phyloP scores from a whole-genome alignment of 2,113 vertebrate species.

The Anhinga anhinga region DNA sequence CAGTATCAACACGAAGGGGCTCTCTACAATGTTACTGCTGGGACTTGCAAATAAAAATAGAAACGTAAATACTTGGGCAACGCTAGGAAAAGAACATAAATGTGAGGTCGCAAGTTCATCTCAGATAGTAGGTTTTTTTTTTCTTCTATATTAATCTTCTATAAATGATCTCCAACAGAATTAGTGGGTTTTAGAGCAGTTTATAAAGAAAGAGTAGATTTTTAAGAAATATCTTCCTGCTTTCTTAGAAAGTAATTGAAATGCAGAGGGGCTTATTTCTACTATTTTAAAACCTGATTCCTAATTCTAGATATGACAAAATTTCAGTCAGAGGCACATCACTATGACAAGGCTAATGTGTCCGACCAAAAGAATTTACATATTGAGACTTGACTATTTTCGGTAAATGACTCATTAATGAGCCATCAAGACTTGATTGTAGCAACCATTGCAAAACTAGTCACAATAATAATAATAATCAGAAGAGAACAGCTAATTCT shows the following conservation, averaged over 20 bases:
- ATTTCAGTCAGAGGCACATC: neutral
- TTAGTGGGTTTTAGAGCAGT: neutral
- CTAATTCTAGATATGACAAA: neutral
- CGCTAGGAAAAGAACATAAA: neutral
- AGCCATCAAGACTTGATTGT: neutral
- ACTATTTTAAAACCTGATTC: neutral
- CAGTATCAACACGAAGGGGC: rapidly evolving
- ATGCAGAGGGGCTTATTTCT: neutral
- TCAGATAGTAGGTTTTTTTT: neutral
- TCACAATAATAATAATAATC: neutral
- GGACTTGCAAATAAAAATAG: too few species aligned
- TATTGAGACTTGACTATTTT: neutral
- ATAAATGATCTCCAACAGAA: neutral
- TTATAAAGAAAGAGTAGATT: neutral
- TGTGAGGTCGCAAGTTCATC: neutral
- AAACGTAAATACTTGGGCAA: neutral
- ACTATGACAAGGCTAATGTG: neutral
- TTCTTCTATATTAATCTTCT: neutral
- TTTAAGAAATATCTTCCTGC: neutral
- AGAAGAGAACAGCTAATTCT: neutral
- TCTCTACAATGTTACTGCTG: neutral
- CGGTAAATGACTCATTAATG: neutral
- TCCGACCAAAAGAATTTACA: neutral
- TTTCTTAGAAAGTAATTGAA: neutral
- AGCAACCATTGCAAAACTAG: neutral